Percentiles rank a stretch among this genome's conserved stretches.
phyloP scores from a whole-genome alignment of 64 coral and sea anemone species.

The Porites australiensis region DNA sequence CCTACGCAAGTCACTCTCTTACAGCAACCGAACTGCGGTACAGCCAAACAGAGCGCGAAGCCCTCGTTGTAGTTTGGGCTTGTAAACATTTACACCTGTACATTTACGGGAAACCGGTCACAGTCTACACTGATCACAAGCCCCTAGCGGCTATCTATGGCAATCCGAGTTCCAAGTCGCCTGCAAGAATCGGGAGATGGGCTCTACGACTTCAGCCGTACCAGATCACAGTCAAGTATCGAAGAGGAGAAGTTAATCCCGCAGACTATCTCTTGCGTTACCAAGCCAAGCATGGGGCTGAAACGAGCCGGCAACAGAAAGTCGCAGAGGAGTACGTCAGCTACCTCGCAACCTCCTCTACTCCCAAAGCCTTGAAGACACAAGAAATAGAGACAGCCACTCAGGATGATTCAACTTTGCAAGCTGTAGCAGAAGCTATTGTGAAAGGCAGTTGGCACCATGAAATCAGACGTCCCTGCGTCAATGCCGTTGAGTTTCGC shows the following conservation, averaged over 20 bases:
- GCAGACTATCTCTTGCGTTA: conserved; percentile 71
- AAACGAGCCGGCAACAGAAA: conserved; percentile 57
- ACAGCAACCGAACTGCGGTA: conserved; percentile 5
- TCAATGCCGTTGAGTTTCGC: conserved; percentile 16
- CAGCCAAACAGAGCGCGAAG: background rate
- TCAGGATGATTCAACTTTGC: conserved; percentile 35
- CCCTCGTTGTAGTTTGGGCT: background rate
- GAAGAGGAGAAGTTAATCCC: conserved; percentile 38
- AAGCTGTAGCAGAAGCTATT: conserved; percentile 28
- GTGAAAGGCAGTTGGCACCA: conserved; percentile 8
- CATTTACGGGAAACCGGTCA: no score
- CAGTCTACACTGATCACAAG: conserved; percentile 23
- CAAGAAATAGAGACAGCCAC: conserved; percentile 46
- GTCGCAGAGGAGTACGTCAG: conserved; percentile 52
- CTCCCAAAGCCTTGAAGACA: conserved; percentile 60
- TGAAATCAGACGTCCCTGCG: conserved; percentile 8
- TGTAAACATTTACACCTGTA: background rate
- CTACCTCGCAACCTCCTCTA: conserved; percentile 52
- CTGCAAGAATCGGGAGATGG: conserved; percentile 53
- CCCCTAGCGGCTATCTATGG: conserved; percentile 5
- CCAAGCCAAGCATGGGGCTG: background rate
- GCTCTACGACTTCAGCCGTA: conserved; percentile 71
- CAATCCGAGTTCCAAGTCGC: background rate
- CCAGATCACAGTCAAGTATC: conserved; percentile 60
- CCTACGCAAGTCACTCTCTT: conserved; percentile 26